These are phyloP conservation scores for Drosophila burlai DNA, from an alignment of 1,140 invertebrate genomes.

Conservation along the genomic window DNA sequence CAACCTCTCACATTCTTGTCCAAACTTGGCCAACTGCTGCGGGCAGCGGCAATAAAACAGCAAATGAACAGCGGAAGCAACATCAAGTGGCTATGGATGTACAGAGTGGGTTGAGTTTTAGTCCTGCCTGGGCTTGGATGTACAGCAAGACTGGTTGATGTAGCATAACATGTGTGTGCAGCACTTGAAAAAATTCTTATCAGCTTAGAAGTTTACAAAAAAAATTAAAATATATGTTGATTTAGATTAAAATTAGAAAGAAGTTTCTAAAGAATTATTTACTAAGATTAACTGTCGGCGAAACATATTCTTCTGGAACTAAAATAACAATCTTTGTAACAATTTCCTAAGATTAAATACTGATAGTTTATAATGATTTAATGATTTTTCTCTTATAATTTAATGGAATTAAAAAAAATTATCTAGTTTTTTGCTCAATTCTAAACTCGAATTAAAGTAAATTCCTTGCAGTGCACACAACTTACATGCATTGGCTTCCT, in stretches of 20 bases:
- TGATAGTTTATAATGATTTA: too few species aligned
- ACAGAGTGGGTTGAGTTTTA: constrained; percentile 25
- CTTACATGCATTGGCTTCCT: constrained; percentile 68
- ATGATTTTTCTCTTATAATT: too few species aligned
- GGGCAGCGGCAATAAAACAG: constrained; percentile 74
- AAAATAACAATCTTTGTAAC: too few species aligned
- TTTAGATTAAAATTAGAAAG: not conserved
- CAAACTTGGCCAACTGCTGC: constrained; percentile 45
- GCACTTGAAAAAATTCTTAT: not conserved
- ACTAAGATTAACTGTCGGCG: not conserved
- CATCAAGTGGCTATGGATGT: constrained; percentile 64
- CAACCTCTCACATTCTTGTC: not conserved
- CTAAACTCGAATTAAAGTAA: not conserved
- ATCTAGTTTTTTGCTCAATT: too few species aligned
- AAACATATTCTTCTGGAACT: too few species aligned
- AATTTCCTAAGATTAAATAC: too few species aligned
- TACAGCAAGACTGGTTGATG: constrained; percentile 33
- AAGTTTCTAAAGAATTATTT: not conserved
- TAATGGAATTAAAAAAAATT: too few species aligned
- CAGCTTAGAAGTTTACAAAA: not conserved
- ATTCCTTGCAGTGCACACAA: constrained; percentile 16
- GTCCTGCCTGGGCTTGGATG: constrained; percentile 32
- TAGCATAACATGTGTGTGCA: constrained; percentile 1
- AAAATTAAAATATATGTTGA: not conserved
- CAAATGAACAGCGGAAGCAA: constrained; percentile 80